Evolutionary conservation across 2,797 vertebrate species (phyloP).

Genomic region (Halcyon badia): DNA sequence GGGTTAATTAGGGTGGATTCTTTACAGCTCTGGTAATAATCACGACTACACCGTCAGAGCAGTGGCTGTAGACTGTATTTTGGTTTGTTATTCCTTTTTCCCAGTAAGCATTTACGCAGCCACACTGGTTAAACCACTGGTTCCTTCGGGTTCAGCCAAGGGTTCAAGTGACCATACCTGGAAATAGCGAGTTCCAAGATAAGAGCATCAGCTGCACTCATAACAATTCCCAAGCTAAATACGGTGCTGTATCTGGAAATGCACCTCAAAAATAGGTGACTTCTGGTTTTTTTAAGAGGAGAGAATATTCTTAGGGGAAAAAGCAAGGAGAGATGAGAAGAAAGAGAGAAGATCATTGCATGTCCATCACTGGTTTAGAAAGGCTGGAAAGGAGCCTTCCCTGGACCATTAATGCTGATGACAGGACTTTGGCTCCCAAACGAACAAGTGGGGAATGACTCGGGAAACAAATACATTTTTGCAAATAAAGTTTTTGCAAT

Average conservation of each 20-base stretch:
- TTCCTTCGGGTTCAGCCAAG: neutral
- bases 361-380: neutral
- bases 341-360: neutral
- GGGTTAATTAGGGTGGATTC: conserved; percentile 7
- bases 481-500: neutral
- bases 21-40: neutral
- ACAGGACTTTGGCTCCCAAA: neutral
- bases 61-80: neutral
- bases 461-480: neutral
- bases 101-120: neutral
- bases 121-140: neutral
- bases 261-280: neutral
- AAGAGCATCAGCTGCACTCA: neutral
- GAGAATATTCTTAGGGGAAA: neutral
- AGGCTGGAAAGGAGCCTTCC: neutral
- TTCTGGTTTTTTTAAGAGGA: neutral
- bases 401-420: neutral
- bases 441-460: neutral
- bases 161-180: neutral
- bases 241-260: neutral
- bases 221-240: neutral
- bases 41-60: neutral
- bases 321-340: neutral
- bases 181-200: neutral
- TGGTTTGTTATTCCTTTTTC: neutral